Percentiles rank a stretch among this genome's conserved stretches.
Conservation (phyloP, 2,113 vertebrate genomes). For the Leptobrachium leishanense region DNA sequence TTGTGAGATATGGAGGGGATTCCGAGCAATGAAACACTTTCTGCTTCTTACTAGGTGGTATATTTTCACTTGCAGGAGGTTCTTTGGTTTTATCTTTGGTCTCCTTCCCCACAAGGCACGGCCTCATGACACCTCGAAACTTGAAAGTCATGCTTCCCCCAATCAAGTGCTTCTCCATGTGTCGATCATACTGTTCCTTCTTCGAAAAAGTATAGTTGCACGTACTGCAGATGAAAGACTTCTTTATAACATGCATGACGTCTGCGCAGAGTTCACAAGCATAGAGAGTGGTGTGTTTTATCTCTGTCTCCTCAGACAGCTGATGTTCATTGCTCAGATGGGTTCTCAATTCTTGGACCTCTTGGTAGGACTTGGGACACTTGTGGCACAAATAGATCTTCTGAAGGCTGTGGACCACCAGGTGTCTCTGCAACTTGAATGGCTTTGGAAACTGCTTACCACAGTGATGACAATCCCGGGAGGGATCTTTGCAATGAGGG, state of each 20-base stretch:
- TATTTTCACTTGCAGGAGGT: constrained; percentile 7
- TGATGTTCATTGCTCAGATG: constrained; percentile 82
- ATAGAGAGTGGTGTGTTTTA: constrained; percentile 90
- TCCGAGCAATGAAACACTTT: constrained; percentile 63
- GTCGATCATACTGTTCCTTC: constrained; percentile 95
- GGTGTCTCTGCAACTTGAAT: constrained; percentile 95
- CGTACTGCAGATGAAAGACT: constrained; percentile 96
- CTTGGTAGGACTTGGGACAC: constrained; percentile 88
- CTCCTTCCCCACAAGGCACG: constrained; percentile 65
- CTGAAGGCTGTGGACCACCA: constrained; percentile 93
- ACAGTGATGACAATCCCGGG: constrained; percentile 95
- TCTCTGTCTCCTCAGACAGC: constrained; percentile 76
- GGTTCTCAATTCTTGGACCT: constrained; percentile 79
- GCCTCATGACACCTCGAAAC: constrained; percentile 85
- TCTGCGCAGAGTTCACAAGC: constrained; percentile 94
- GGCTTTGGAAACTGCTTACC: constrained; percentile 97
- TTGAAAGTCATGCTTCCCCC: constrained; percentile 83
- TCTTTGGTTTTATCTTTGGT: constrained; percentile 64
- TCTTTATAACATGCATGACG: constrained; percentile 93
- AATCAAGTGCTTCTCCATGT: constrained; percentile 93
- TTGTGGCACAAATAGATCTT: constrained; percentile 91
- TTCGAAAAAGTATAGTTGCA: constrained; percentile 98
- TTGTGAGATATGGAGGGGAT: constrained; percentile 56
- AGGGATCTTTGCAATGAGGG: constrained; percentile 91
- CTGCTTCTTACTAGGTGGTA: constrained; percentile 73